Conservation (phyloP, 1,140 invertebrate species). For the Globodera ellingtonae region DNA sequence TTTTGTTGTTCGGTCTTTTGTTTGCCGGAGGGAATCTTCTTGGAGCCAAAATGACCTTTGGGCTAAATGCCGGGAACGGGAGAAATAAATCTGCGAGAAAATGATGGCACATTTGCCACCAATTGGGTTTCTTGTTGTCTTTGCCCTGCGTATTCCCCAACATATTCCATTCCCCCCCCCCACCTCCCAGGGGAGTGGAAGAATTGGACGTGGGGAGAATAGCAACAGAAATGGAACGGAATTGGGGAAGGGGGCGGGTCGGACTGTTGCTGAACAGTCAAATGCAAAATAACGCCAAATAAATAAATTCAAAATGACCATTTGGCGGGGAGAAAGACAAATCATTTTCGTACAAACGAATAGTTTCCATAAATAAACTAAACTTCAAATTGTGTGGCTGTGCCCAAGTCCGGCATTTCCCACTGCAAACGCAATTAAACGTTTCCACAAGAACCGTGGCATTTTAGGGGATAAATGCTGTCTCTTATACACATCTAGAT, state of each 20-base stretch:
- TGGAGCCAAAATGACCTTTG: too few species aligned
- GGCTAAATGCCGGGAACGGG: too few species aligned
- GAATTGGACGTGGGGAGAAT: background rate
- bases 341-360: background rate
- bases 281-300: background rate
- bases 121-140: background rate
- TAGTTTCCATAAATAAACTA: background rate
- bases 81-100: too few species aligned
- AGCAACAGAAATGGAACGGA: background rate
- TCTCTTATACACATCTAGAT: too few species aligned
- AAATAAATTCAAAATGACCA: background rate
- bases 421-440: background rate
- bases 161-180: background rate
- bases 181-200: conserved; percentile 8
- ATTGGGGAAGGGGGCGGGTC: background rate
- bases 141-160: background rate
- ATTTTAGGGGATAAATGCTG: background rate
- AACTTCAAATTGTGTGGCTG: background rate
- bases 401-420: background rate
- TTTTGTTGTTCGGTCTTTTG: too few species aligned
- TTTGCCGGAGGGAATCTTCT: too few species aligned
- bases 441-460: background rate
- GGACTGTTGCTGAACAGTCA: background rate
- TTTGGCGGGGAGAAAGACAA: background rate
- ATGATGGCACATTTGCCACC: too few species aligned